Conservation (phyloP, 2,113 vertebrate genomes). For the Halichoerus grypus region DNA sequence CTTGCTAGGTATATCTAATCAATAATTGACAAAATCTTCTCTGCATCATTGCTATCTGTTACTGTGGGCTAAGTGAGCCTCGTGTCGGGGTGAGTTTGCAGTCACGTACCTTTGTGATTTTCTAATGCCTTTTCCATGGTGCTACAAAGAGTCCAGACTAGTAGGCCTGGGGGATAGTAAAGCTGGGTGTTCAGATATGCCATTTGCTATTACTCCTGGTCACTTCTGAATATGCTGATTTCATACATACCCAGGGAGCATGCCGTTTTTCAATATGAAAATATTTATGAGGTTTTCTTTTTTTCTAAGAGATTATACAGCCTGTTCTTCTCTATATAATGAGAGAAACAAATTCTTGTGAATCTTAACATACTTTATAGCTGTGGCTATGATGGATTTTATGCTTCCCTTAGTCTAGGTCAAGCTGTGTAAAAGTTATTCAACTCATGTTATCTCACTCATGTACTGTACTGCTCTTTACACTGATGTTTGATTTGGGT, state of each 20-base stretch:
- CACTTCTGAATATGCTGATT: slow-evolving; percentile 61
- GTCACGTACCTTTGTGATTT: slow-evolving; percentile 53
- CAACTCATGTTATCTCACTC: slow-evolving; percentile 83
- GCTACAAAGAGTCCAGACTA: slow-evolving; percentile 10
- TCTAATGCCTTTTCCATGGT: slow-evolving; percentile 58
- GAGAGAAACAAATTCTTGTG: slow-evolving; percentile 72
- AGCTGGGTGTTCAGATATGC: slow-evolving; percentile 25
- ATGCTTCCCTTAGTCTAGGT: slow-evolving; percentile 66
- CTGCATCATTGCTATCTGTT: slow-evolving; percentile 34
- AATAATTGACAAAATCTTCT: neutral
- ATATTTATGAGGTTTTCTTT: slow-evolving; percentile 74
- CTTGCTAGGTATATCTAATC: neutral
- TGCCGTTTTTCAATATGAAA: slow-evolving; percentile 78
- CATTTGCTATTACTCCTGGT: neutral
- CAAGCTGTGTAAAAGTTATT: slow-evolving; percentile 78
- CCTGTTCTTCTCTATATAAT: slow-evolving; percentile 80
- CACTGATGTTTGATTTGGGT: slow-evolving; percentile 84
- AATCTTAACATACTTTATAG: slow-evolving; percentile 79
- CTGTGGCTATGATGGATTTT: slow-evolving; percentile 80
- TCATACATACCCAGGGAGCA: slow-evolving; percentile 49
- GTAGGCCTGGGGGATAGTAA: neutral
- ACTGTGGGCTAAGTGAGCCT: slow-evolving; percentile 35
- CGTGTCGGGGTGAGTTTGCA: neutral
- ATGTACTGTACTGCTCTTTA: slow-evolving; percentile 88
- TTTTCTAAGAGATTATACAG: slow-evolving; percentile 63